Conservation (phyloP, 2,797 vertebrate species). For the Ateles fusciceps region DNA sequence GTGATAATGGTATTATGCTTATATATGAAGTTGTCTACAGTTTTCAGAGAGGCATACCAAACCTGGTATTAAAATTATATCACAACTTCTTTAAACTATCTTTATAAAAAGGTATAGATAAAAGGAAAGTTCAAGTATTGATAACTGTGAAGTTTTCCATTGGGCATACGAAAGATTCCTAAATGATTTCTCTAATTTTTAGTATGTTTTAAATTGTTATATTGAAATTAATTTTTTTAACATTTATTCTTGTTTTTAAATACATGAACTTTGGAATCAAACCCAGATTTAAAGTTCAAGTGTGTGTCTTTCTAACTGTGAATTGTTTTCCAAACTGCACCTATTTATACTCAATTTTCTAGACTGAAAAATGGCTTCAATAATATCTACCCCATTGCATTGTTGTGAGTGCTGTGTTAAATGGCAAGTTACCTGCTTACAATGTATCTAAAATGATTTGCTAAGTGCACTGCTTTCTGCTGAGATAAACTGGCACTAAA, state of each 20-base stretch:
- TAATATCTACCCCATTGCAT: too few species aligned
- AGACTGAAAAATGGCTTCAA: not conserved
- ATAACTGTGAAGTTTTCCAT: not conserved
- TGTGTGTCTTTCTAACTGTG: not conserved
- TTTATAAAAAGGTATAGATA: not conserved
- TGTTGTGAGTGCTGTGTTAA: not conserved
- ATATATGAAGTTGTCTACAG: not conserved
- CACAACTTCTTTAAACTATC: not conserved
- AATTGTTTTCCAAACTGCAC: not conserved
- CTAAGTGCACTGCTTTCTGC: not conserved
- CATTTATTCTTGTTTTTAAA: not conserved
- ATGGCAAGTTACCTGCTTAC: not conserved
- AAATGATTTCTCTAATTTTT: not conserved
- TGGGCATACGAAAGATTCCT: too few species aligned
- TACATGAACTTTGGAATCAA: not conserved
- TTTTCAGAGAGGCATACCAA: not conserved
- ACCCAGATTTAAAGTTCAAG: not conserved
- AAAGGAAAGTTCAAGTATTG: not conserved
- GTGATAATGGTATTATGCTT: not conserved
- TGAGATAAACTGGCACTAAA: not conserved
- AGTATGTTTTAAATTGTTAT: not conserved
- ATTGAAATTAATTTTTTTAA: not conserved
- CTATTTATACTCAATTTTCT: not conserved
- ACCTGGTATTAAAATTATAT: not conserved
- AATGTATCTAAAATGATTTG: not conserved